These are phyloP conservation scores for Acipenser transmontanus DNA, from an alignment of 2,797 vertebrate species.

Conservation along the genomic window DNA sequence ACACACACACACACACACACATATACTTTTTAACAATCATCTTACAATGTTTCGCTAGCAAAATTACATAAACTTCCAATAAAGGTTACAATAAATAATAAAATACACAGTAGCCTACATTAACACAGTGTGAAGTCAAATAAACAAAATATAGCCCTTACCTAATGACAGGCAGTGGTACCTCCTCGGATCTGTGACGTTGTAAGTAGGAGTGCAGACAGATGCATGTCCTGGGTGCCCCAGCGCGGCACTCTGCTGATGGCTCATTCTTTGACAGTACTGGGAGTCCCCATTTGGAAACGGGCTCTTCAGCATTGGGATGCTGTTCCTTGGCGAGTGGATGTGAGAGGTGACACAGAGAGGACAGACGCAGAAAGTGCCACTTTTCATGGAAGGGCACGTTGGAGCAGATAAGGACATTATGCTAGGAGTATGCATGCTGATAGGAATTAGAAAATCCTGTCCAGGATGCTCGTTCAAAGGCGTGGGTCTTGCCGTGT, in stretches of 20 bases:
- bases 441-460: slow-evolving; percentile 88
- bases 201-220: slow-evolving; percentile 77
- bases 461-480: slow-evolving; percentile 69
- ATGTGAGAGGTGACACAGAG: slow-evolving; percentile 93
- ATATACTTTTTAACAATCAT: no score
- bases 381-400: slow-evolving; percentile 85
- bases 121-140: neutral
- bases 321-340: slow-evolving; percentile 70
- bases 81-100: neutral
- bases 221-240: slow-evolving; percentile 68
- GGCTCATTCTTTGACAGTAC: slow-evolving; percentile 75
- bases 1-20: neutral
- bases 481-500: slow-evolving; percentile 71
- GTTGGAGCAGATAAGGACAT: slow-evolving; percentile 79
- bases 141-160: slow-evolving; percentile 50
- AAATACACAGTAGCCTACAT: neutral
- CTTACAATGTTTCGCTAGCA: no score
- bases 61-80: no score
- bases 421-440: slow-evolving; percentile 81
- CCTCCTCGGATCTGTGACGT: slow-evolving; percentile 86
- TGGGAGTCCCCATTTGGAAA: slow-evolving; percentile 74
- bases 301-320: slow-evolving; percentile 80
- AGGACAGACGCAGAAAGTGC: slow-evolving; percentile 89
- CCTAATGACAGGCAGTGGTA: slow-evolving; percentile 92
- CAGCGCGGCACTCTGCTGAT: slow-evolving; percentile 66